These are phyloP conservation scores for Aleiodes sp. DNA, from an alignment of 1,140 invertebrate genomes.

Conservation along the genomic window DNA sequence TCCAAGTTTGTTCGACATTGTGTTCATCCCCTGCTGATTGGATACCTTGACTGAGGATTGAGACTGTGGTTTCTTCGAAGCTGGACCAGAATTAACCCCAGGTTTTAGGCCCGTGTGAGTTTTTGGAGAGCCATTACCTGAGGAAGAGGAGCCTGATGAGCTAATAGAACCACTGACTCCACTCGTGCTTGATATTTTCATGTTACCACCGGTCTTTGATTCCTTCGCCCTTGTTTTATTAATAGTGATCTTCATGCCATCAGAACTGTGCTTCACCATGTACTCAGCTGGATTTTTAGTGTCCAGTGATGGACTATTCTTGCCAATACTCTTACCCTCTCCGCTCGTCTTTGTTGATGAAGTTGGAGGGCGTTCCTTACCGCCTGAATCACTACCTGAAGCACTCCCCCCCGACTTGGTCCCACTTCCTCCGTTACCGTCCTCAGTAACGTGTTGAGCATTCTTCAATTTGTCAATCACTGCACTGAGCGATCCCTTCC, in stretches of 20 bases:
- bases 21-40: slow-evolving; percentile 25
- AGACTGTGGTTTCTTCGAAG: slow-evolving; percentile 77
- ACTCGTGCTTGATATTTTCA: slow-evolving; percentile 47
- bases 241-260: slow-evolving; percentile 89
- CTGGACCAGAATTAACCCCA: slow-evolving; percentile 81
- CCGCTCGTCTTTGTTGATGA: slow-evolving; percentile 35
- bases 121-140: slow-evolving; percentile 74
- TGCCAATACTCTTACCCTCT: slow-evolving; percentile 68
- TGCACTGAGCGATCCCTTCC: slow-evolving; percentile 83
- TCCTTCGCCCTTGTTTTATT: slow-evolving; percentile 84
- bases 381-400: slow-evolving; percentile 27
- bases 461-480: slow-evolving; percentile 88
- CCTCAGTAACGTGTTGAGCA: slow-evolving; percentile 72
- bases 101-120: slow-evolving; percentile 86
- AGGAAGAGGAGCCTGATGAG: slow-evolving; percentile 37
- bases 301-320: slow-evolving; percentile 67
- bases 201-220: slow-evolving; percentile 64
- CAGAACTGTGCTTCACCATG: slow-evolving; percentile 84
- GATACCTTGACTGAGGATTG: slow-evolving; percentile 61
- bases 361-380: slow-evolving; percentile 25
- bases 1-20: slow-evolving; percentile 47
- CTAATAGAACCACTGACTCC: slow-evolving; percentile 12
- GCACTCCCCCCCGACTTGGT: slow-evolving; percentile 61
- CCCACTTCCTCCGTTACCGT: slow-evolving; percentile 40
- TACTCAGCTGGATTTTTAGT: slow-evolving; percentile 81